These are phyloP conservation scores for Zaprionus davidi DNA, from an alignment of 1,140 invertebrate species.

Conservation along the genomic window DNA sequence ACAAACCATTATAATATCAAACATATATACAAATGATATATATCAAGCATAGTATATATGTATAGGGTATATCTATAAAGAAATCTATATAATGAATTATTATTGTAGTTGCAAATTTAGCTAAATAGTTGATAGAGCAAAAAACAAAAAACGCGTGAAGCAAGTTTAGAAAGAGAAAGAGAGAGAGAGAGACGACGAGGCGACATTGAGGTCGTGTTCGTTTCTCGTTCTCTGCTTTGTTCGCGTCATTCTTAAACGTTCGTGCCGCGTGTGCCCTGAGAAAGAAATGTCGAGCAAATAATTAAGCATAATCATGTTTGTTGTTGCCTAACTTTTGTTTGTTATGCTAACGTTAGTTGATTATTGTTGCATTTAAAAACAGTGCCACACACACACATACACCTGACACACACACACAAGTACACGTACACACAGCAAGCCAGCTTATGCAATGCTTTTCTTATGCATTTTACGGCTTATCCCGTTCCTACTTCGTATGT, in stretches of 20 bases:
- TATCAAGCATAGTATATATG: conserved; percentile 5
- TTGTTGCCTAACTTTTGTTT: conserved; percentile 42
- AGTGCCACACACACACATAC: conserved; percentile 7
- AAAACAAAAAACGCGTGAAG: conserved; percentile 12
- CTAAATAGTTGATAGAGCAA: conserved; percentile 32
- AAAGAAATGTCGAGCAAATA: background rate
- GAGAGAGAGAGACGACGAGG: background rate
- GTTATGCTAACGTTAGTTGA: conserved; percentile 42
- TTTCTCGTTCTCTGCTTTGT: conserved; percentile 32
- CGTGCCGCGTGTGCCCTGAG: conserved; percentile 19
- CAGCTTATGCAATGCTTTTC: conserved; percentile 7
- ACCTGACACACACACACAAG: background rate
- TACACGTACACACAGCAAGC: conserved; percentile 7
- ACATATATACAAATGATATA: conserved; percentile 4
- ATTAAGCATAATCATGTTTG: conserved; percentile 25
- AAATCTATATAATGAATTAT: conserved; percentile 22
- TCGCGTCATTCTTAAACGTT: conserved; percentile 42
- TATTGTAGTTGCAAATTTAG: conserved; percentile 46
- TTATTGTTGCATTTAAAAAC: conserved; percentile 37
- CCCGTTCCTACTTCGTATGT: conserved; percentile 10
- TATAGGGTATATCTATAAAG: conserved; percentile 10
- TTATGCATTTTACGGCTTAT: conserved; percentile 26
- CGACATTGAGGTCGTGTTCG: background rate
- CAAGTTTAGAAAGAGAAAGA: conserved; percentile 19
- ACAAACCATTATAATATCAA: conserved; percentile 3